Evolutionary conservation across 2,797 vertebrate species (phyloP).

Genomic region (Dallia pectoralis): DNA sequence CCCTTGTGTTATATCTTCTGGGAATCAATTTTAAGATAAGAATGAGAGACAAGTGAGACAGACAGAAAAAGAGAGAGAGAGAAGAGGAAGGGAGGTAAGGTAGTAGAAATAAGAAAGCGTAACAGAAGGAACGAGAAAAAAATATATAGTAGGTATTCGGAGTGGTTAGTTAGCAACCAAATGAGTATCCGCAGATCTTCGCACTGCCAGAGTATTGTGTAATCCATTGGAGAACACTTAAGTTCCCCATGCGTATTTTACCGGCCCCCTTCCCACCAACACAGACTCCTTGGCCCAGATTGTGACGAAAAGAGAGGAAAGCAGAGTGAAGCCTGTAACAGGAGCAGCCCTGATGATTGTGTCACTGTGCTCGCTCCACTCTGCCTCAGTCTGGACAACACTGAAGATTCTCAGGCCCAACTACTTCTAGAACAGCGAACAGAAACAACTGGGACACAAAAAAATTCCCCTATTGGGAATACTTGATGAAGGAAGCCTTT

Average conservation of each 20-base stretch:
- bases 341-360: conserved; percentile 63
- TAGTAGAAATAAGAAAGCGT: not conserved
- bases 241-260: conserved; percentile 8
- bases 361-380: conserved; percentile 55
- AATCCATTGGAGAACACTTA: conserved; percentile 33
- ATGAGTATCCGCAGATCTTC: conserved; percentile 16
- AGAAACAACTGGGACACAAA: not conserved
- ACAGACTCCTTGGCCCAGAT: not conserved
- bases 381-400: conserved; percentile 12
- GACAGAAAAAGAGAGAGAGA: conserved; percentile 10
- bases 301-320: conserved; percentile 61
- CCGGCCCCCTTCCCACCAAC: not conserved
- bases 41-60: not conserved
- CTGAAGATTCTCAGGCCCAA: conserved; percentile 4
- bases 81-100: conserved; percentile 1
- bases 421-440: not conserved
- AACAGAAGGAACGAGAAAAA: conserved; percentile 21
- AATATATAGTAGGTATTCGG: not conserved
- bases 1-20: conserved; percentile 42
- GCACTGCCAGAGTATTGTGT: conserved; percentile 21
- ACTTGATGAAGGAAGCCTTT: not conserved
- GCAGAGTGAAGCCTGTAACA: conserved; percentile 57
- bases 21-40: conserved; percentile 50
- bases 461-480: not conserved
- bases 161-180: not conserved